These are phyloP conservation scores for Drosophila buzzatii DNA, from an alignment of 2,888 invertebrate species.

Conservation along the genomic window DNA sequence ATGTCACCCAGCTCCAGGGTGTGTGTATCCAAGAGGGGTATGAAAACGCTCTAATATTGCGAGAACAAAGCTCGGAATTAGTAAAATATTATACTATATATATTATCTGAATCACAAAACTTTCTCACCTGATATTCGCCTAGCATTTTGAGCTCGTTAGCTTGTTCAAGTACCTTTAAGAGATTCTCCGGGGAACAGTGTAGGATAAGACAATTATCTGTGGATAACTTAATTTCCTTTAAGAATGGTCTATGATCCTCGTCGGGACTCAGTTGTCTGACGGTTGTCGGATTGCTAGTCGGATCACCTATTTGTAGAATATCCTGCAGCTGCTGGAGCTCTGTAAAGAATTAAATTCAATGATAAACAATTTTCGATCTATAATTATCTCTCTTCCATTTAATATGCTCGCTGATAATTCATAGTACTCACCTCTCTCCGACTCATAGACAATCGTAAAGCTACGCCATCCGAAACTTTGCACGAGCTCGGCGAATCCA, in stretches of 20 bases:
- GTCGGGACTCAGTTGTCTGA: slow-evolving; percentile 88
- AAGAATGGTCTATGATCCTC: slow-evolving; percentile 88
- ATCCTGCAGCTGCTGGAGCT: slow-evolving; percentile 92
- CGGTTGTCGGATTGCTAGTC: slow-evolving; percentile 88
- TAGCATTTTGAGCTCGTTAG: slow-evolving; percentile 92
- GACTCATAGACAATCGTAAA: slow-evolving; percentile 94
- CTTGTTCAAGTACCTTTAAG: slow-evolving; percentile 89
- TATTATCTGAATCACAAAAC: too few relatives aligned
- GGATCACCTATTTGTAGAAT: slow-evolving; percentile 90
- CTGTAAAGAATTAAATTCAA: slow-evolving; percentile 73
- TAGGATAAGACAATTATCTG: slow-evolving; percentile 90
- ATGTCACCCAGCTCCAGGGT: slow-evolving; percentile 86
- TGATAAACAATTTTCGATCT: background rate
- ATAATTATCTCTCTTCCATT: background rate
- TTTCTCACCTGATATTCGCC: slow-evolving; percentile 90
- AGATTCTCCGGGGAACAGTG: slow-evolving; percentile 91
- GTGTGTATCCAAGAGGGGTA: slow-evolving; percentile 86
- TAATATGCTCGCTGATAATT: background rate
- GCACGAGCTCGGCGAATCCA: slow-evolving; percentile 91
- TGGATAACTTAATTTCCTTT: slow-evolving; percentile 90
- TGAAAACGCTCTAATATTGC: slow-evolving; percentile 86
- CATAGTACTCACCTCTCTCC: slow-evolving; percentile 88
- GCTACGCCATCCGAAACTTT: slow-evolving; percentile 91
- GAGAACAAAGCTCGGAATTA: background rate
- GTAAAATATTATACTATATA: background rate